A percentile compares a stretch with the other conserved stretches of the same genome.
Conservation (phyloP, 2,113 vertebrate genomes). For the Tretioscincus oriximinensis region DNA sequence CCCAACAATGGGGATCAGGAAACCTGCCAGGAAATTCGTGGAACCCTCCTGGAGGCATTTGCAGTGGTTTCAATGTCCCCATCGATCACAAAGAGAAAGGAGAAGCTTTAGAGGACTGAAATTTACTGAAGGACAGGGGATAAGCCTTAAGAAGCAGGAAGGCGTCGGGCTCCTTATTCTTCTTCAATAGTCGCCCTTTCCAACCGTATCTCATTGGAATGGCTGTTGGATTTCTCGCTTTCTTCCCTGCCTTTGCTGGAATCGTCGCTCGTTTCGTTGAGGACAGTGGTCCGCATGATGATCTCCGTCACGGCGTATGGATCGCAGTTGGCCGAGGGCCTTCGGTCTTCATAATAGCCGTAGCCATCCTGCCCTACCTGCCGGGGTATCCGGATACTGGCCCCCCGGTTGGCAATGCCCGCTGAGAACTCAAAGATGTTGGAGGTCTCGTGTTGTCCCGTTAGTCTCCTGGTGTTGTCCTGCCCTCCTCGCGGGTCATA, state of each 20-base stretch:
- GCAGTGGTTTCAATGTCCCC: conserved; percentile 1
- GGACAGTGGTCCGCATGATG: conserved; percentile 71
- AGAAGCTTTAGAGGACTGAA: conserved; percentile 35
- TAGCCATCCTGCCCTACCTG: conserved; percentile 71
- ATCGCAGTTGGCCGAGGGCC: conserved; percentile 81
- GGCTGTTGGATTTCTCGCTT: conserved; percentile 37
- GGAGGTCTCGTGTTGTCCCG: conserved; percentile 74
- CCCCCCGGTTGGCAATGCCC: conserved; percentile 73
- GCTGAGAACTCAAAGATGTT: conserved; percentile 76
- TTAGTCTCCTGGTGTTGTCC: conserved; percentile 79
- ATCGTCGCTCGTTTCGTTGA: conserved; percentile 64
- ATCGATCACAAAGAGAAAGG: conserved; percentile 51
- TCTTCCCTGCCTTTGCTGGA: too few species aligned
- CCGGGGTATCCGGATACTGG: conserved; percentile 81
- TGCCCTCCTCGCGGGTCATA: conserved; percentile 74
- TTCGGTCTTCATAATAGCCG: conserved; percentile 81
- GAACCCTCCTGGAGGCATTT: conserved; percentile 34
- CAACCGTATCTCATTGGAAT: conserved; percentile 36
- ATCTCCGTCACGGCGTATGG: conserved; percentile 74
- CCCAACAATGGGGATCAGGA: conserved; percentile 13
- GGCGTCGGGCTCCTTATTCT: neutral
- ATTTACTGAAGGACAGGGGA: neutral
- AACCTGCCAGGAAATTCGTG: conserved; percentile 37
- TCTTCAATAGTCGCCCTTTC: conserved; percentile 26
- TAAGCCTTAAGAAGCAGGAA: neutral